Percentiles rank a stretch among this genome's conserved stretches.
Conservation (phyloP, 2,113 vertebrate species). For the Mionectes macconnelli region DNA sequence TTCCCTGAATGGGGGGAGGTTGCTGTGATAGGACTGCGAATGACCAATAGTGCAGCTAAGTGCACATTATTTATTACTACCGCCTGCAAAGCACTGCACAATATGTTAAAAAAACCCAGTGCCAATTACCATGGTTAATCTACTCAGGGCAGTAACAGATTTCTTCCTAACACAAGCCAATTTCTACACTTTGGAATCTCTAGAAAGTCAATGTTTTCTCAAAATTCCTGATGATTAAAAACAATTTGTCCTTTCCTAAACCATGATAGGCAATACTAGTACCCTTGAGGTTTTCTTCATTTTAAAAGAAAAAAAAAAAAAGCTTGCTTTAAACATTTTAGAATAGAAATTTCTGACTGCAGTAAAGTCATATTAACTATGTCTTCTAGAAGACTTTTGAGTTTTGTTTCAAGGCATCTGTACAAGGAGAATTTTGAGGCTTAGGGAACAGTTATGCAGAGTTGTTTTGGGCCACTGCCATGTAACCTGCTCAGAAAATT, state of each 20-base stretch:
- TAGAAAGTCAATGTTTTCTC: slow-evolving; percentile 19
- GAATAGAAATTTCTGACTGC: not conserved
- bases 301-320: not conserved
- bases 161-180: slow-evolving; percentile 65
- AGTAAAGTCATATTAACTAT: not conserved
- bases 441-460: not conserved
- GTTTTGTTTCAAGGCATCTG: not conserved
- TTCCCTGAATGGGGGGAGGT: slow-evolving; percentile 80
- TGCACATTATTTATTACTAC: slow-evolving; percentile 83
- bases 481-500: not conserved
- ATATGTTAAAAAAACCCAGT: slow-evolving; percentile 61
- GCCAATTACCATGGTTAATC: slow-evolving; percentile 81
- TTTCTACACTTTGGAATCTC: slow-evolving; percentile 64
- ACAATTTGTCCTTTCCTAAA: not conserved
- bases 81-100: slow-evolving; percentile 70
- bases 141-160: slow-evolving; percentile 79
- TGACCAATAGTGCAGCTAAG: slow-evolving; percentile 79
- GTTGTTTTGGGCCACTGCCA: not conserved
- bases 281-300: not conserved
- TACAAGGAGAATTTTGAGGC: not conserved
- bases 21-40: slow-evolving; percentile 74
- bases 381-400: not conserved
- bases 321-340: not conserved
- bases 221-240: slow-evolving; percentile 32
- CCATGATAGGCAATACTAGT: not conserved